phyloP scores from a whole-genome alignment of 2,888 invertebrate genomes.

The Loripinus fragilis region DNA sequence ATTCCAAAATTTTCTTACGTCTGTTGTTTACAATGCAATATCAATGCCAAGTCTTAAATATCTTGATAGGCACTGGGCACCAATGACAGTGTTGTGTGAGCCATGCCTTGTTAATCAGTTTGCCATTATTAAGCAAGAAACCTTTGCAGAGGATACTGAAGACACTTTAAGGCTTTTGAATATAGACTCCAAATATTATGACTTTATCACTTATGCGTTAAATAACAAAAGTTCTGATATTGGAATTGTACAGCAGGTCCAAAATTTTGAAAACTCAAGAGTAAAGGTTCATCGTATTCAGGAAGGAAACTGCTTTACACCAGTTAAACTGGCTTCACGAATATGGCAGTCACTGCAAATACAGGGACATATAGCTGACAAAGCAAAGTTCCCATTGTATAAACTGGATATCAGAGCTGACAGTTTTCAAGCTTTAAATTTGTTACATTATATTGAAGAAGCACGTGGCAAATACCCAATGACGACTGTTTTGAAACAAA shows the following conservation, averaged over 20 bases:
- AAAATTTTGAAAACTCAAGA: background rate
- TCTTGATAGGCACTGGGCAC: background rate
- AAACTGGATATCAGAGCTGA: background rate
- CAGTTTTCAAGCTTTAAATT: background rate
- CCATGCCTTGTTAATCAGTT: background rate
- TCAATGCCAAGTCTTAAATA: background rate
- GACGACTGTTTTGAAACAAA: background rate
- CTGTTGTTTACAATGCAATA: background rate
- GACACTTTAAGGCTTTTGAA: background rate
- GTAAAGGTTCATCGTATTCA: background rate
- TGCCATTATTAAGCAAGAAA: background rate
- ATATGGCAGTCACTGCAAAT: background rate
- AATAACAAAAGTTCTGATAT: background rate
- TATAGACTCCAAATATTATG: background rate
- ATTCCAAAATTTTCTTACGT: background rate
- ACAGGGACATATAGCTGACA: background rate
- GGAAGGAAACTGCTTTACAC: background rate
- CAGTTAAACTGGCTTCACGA: background rate
- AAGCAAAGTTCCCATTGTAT: background rate
- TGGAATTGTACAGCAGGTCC: background rate
- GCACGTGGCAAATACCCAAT: background rate
- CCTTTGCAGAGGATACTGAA: background rate
- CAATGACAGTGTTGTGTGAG: background rate
- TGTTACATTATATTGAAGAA: background rate
- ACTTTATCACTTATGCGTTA: background rate